Percentiles rank a stretch among this genome's conserved stretches.
These are phyloP conservation scores for Hippocampus barbouri DNA, from an alignment of 2,113 vertebrate species.

Conservation along the genomic window DNA sequence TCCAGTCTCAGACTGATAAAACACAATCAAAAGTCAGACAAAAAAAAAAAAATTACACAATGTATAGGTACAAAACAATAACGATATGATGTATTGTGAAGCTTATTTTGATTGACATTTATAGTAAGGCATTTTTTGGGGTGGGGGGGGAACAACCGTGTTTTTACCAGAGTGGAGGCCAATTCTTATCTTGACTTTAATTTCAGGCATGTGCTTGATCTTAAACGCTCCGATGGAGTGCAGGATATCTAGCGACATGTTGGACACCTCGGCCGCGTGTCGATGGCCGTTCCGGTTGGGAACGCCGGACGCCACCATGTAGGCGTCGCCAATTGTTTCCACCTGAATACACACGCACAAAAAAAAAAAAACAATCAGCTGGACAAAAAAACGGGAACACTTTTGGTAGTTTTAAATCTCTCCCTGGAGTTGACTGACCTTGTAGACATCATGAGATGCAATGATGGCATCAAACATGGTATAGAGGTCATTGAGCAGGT, in stretches of 20 bases:
- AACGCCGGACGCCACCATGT: slow-evolving; percentile 85
- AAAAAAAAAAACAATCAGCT: not conserved
- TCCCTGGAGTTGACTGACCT: slow-evolving; percentile 61
- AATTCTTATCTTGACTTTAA: slow-evolving; percentile 85
- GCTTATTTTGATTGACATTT: no score
- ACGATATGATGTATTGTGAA: no score
- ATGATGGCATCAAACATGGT: slow-evolving; percentile 88
- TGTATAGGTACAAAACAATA: no score
- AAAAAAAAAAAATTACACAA: no score
- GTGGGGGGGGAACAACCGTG: no score
- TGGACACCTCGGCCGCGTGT: slow-evolving; percentile 77
- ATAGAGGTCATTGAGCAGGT: slow-evolving; percentile 85
- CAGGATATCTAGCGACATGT: slow-evolving; percentile 86
- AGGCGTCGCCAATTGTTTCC: slow-evolving; percentile 84
- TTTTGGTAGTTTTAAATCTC: not conserved
- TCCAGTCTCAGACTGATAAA: no score
- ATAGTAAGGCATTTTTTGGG: no score
- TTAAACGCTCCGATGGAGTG: slow-evolving; percentile 79
- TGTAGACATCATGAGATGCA: slow-evolving; percentile 82
- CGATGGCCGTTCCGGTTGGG: slow-evolving; percentile 81
- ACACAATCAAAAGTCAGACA: no score
- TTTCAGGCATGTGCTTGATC: slow-evolving; percentile 86
- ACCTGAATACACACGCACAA: slow-evolving; percentile 32
- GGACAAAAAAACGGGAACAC: not conserved
- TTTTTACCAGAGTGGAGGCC: slow-evolving; percentile 81